Evolutionary conservation across 2,888 invertebrate genomes (phyloP).

Genomic region (Ichneumon xanthorius): DNA sequence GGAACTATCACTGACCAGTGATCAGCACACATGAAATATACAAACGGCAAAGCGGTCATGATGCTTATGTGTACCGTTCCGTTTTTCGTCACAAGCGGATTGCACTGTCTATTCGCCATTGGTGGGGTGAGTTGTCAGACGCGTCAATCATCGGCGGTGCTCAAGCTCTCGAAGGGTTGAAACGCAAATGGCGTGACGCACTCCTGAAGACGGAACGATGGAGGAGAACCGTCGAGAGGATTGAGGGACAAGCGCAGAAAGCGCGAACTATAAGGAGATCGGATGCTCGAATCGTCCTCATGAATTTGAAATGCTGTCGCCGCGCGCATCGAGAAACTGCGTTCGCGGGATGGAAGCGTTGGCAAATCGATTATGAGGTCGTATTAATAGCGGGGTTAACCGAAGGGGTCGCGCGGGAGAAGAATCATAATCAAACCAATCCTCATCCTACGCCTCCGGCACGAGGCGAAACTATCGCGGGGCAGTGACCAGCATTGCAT

Average conservation of each 20-base stretch:
- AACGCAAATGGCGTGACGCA: not conserved
- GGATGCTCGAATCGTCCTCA: not conserved
- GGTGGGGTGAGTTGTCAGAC: not conserved
- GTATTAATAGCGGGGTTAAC: conserved; percentile 19
- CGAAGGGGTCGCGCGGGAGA: not conserved
- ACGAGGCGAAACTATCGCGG: not conserved
- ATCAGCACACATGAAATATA: not conserved
- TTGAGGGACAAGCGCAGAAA: conserved; percentile 13
- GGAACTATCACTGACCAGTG: not conserved
- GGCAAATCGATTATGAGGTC: conserved; percentile 41
- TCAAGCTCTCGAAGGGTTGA: not conserved
- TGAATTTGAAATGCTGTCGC: conserved; percentile 31
- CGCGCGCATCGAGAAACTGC: not conserved
- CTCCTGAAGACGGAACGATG: not conserved
- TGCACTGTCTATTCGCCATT: not conserved
- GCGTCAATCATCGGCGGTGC: not conserved
- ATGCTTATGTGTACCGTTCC: not conserved
- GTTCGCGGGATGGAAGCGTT: conserved; percentile 17
- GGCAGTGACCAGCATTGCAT: not conserved
- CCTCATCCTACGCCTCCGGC: not conserved
- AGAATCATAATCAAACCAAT: conserved; percentile 42
- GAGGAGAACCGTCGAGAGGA: not conserved
- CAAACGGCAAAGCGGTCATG: not conserved
- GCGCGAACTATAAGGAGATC: conserved; percentile 17
- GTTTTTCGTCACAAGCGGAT: not conserved